Evolutionary conservation across 2,888 invertebrate species (phyloP).

Genomic region (Leptinotarsa tumamoca): DNA sequence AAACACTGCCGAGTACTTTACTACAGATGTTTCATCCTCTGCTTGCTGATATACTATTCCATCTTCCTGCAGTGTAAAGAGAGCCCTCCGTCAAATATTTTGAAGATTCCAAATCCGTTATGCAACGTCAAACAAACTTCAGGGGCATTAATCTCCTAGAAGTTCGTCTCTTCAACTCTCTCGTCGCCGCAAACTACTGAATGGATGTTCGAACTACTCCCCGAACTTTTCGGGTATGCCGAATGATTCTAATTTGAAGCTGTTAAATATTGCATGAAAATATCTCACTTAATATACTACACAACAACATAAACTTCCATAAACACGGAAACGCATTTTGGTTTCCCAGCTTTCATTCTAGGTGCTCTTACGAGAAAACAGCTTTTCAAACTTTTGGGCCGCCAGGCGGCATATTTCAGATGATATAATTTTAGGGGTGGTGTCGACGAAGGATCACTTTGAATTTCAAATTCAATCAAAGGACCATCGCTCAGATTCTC

Average conservation of each 20-base stretch:
- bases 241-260: conserved; percentile 1
- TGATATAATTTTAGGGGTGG: background rate
- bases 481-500: background rate
- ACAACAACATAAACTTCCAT: conserved; percentile 2
- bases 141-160: background rate
- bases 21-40: too few relatives aligned
- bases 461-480: background rate
- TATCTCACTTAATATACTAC: conserved; percentile 18
- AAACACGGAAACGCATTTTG: background rate
- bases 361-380: background rate
- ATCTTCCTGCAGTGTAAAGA: background rate
- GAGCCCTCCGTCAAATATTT: background rate
- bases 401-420: background rate
- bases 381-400: background rate
- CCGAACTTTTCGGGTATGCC: background rate
- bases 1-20: too few relatives aligned
- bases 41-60: too few relatives aligned
- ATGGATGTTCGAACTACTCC: background rate
- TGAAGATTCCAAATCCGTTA: background rate
- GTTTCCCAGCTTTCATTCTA: background rate
- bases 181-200: background rate
- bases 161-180: background rate
- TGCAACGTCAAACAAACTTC: background rate
- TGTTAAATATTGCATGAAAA: conserved; percentile 16
- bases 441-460: background rate